phyloP scores from a whole-genome alignment of 2,888 invertebrate genomes.

The Cantharis flavilabris region DNA sequence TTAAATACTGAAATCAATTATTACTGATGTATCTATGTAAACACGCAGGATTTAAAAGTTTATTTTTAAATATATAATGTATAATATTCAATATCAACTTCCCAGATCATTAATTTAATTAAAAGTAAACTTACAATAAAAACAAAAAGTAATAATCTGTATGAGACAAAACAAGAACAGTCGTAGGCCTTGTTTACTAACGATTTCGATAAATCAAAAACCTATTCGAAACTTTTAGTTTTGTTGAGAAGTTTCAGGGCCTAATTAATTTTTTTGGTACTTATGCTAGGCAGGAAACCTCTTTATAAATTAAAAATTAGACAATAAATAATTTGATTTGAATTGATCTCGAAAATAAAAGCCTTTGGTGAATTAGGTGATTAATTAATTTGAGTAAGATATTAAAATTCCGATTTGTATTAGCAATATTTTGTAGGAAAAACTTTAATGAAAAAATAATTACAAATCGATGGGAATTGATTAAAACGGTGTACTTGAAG shows the following conservation, averaged over 20 bases:
- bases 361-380: neutral
- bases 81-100: neutral
- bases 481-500: neutral
- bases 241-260: neutral
- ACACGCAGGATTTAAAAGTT: neutral
- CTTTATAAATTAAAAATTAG: neutral
- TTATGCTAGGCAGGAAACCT: neutral
- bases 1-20: no score
- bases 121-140: neutral
- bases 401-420: neutral
- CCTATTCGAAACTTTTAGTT: neutral
- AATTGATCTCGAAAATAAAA: neutral
- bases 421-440: neutral
- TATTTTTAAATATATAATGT: neutral
- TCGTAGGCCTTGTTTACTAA: neutral
- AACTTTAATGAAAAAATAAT: slow-evolving; percentile 10
- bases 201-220: neutral
- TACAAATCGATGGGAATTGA: neutral
- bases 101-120: neutral
- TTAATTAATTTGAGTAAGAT: neutral
- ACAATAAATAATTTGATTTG: neutral
- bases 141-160: neutral
- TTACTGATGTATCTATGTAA: no score
- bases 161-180: neutral
- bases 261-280: neutral